Percentiles rank a stretch among this genome's conserved stretches.
Conservation (phyloP, 2,888 invertebrate species). For the Scrobipalpa atriplicella region DNA sequence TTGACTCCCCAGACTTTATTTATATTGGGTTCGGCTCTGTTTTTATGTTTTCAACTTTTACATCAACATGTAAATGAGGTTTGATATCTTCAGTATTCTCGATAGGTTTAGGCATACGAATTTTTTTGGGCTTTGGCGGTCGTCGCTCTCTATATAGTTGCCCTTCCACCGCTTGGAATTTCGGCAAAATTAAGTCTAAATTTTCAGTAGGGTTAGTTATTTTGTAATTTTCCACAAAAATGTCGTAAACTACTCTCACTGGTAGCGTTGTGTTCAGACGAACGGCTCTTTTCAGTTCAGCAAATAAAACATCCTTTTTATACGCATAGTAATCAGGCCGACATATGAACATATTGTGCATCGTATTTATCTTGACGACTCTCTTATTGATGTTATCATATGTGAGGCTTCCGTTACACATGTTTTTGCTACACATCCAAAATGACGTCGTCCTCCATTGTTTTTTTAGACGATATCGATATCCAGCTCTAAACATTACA, state of each 20-base stretch:
- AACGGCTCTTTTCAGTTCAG: background rate
- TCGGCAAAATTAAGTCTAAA: background rate
- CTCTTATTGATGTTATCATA: background rate
- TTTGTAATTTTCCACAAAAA: constrained; percentile 2
- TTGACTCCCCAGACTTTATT: too few relatives aligned
- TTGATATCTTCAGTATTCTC: background rate
- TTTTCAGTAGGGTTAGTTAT: background rate
- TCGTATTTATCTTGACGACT: background rate
- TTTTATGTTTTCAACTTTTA: too few relatives aligned
- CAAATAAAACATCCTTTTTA: background rate
- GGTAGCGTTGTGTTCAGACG: background rate
- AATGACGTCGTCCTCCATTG: background rate
- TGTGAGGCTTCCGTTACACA: background rate
- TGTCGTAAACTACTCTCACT: background rate
- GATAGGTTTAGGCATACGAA: background rate
- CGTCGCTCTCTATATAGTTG: background rate
- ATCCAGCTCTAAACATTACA: background rate
- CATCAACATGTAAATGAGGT: background rate
- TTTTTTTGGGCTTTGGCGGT: too few relatives aligned
- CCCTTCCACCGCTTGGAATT: background rate
- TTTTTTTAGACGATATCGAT: background rate
- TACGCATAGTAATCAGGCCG: background rate
- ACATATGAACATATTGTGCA: background rate
- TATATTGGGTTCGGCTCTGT: too few relatives aligned
- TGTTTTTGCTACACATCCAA: background rate